Evolutionary conservation across 2,888 invertebrate genomes (phyloP).

Genomic region (Zygogramma bicolorata): DNA sequence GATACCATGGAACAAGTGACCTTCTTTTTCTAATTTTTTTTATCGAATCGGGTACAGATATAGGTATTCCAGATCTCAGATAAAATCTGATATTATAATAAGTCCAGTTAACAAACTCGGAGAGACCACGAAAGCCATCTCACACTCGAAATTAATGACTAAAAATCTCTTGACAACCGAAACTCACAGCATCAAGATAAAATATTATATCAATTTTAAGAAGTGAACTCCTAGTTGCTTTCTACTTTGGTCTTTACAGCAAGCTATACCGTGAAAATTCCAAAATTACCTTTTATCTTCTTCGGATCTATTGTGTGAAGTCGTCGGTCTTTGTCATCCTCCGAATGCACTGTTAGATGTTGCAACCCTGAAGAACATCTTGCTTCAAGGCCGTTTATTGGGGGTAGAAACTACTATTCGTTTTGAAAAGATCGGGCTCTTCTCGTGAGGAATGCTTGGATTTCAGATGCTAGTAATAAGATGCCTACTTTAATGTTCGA

Average conservation of each 20-base stretch:
- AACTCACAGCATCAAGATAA: slow-evolving; percentile 15
- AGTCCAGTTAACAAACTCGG: not conserved
- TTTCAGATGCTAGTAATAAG: slow-evolving; percentile 4
- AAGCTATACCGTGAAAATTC: slow-evolving; percentile 58
- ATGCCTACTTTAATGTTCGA: slow-evolving; percentile 23
- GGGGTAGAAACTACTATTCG: slow-evolving; percentile 64
- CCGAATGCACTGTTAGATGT: slow-evolving; percentile 47
- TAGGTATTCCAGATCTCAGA: not conserved
- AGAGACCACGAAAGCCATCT: not conserved
- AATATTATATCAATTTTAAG: slow-evolving; percentile 22
- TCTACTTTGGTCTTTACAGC: slow-evolving; percentile 27
- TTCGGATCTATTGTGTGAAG: slow-evolving; percentile 50
- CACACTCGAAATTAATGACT: slow-evolving; percentile 3
- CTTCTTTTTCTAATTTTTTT: not conserved
- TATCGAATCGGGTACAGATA: not conserved
- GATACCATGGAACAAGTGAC: no score
- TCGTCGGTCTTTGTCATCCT: slow-evolving; percentile 45
- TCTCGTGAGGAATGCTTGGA: not conserved
- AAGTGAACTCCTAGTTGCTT: slow-evolving; percentile 22
- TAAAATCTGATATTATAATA: not conserved
- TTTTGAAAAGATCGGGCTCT: slow-evolving; percentile 44
- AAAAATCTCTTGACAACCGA: slow-evolving; percentile 11
- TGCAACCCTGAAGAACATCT: slow-evolving; percentile 60
- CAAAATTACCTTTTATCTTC: slow-evolving; percentile 56
- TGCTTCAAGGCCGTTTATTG: slow-evolving; percentile 62